Evolutionary conservation across 2,113 vertebrate genomes (phyloP), one percentile per base, ranked within the genome.

Genomic region (Amia ocellicauda): DNA sequence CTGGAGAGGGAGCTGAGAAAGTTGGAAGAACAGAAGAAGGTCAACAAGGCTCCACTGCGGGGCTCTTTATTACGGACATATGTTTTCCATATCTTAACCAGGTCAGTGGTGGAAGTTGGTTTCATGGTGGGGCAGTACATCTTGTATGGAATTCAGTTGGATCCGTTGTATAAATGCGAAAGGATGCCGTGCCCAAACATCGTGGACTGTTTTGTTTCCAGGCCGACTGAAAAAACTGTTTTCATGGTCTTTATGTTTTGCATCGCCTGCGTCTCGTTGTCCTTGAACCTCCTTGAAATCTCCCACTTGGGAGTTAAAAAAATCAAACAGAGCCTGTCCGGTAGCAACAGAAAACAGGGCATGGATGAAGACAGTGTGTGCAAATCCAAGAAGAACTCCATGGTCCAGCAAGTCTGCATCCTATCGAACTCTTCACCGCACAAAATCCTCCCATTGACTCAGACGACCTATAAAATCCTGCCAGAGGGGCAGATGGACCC

Each of bases 191-290:
- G 94, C 53, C 94, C 94, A 65, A 99, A 97, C 76, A 89, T 81
- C 0, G 92, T 97, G 57, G 96, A 99, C 69, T 99, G 94, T 66
- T 98, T 96, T 74, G 93, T 99, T 57, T 99, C 94, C 10, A 86
- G 95, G 63, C 94, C 94, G 26, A 97, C 97, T 36, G 95, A 97
- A 79, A 98, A 98, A 80, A 97, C 91, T 53, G 87, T 99, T 70
- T 99, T 99, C 69, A 94, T 98, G 91, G 84, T 94, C 27, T 98
- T 98, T 72, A 97, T 99, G 95, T 80, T 94, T 47, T 92, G 92
- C 42, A 96, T 98, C 10, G 90, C 93, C 0, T 91, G 93, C 0
- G 88, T 95, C 62, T 98, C 94, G 59, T 81, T 98, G 7, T 86
- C 94, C 73, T 85, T 98, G 50, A 99, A 92, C 74, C 75, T 96